Conservation (phyloP, 2,113 vertebrate species). For the Scomber japonicus region DNA sequence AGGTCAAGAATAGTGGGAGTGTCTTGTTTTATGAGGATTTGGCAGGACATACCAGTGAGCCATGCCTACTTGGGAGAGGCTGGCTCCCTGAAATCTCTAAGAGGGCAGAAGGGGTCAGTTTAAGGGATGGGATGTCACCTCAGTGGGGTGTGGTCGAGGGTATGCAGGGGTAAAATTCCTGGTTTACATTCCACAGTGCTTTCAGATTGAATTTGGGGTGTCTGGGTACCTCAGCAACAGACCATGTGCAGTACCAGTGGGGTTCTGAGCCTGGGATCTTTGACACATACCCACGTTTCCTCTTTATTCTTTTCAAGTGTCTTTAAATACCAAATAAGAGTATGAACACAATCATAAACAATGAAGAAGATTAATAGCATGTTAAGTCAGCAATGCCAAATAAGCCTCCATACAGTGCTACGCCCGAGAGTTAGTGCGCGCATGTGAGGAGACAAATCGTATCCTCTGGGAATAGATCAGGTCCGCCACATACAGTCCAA, state of each 20-base stretch:
- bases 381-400: neutral
- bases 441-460: conserved; percentile 80
- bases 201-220: conserved; percentile 7
- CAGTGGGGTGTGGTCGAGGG: conserved; percentile 31
- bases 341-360: conserved; percentile 1
- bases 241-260: neutral
- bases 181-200: conserved; percentile 46
- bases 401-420: conserved; percentile 18
- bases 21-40: conserved; percentile 38
- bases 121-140: conserved; percentile 41
- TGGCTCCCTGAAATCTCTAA: conserved; percentile 24
- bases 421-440: conserved; percentile 40
- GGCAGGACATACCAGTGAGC: conserved; percentile 29
- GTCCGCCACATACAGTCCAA: conserved; percentile 89
- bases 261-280: neutral
- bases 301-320: neutral
- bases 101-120: conserved; percentile 28
- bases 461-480: conserved; percentile 90
- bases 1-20: conserved; percentile 16
- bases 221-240: conserved; percentile 7
- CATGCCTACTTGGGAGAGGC: conserved; percentile 29
- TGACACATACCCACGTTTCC: neutral
- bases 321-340: conserved; percentile 14
- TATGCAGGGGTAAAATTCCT: conserved; percentile 27
- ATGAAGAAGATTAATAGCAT: neutral